A percentile compares a stretch with the other conserved stretches of the same genome.
Evolutionary conservation across 2,888 invertebrate species (phyloP).

Genomic region (Saturnia japonica): DNA sequence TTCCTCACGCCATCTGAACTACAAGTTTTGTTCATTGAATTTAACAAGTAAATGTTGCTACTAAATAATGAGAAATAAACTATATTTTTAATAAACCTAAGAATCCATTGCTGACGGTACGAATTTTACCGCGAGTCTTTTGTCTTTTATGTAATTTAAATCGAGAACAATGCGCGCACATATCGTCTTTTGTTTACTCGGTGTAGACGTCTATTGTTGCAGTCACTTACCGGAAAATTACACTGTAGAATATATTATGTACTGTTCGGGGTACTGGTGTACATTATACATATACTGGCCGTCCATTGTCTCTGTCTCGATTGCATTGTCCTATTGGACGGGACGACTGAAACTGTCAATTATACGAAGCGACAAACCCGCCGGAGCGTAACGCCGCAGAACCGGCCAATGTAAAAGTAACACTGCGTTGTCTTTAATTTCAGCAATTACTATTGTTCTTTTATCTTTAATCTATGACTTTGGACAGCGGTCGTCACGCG

Average conservation of each 20-base stretch:
- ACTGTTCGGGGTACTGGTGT: conserved; percentile 22
- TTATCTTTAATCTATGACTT: conserved; percentile 35
- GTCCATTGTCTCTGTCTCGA: conserved; percentile 37
- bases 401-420: conserved; percentile 43
- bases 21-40: too few species aligned
- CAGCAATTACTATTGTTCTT: conserved; percentile 26
- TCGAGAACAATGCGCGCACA: conserved; percentile 61
- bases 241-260: conserved; percentile 53
- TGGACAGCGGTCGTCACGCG: conserved; percentile 23
- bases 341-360: conserved; percentile 43
- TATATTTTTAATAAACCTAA: not conserved
- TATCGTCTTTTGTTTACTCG: conserved; percentile 60
- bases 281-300: conserved; percentile 21
- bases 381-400: conserved; percentile 34
- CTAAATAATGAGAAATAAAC: not conserved
- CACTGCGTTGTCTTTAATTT: conserved; percentile 23
- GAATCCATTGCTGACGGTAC: not conserved
- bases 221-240: conserved; percentile 74
- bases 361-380: conserved; percentile 59
- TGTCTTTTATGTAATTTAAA: conserved; percentile 56
- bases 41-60: too few species aligned
- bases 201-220: conserved; percentile 65
- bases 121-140: conserved; percentile 42
- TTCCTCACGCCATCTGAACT: too few species aligned
- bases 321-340: conserved; percentile 45